Evolutionary conservation across 2,113 vertebrate genomes (phyloP).

Genomic region (Cynoglossus semilaevis): DNA sequence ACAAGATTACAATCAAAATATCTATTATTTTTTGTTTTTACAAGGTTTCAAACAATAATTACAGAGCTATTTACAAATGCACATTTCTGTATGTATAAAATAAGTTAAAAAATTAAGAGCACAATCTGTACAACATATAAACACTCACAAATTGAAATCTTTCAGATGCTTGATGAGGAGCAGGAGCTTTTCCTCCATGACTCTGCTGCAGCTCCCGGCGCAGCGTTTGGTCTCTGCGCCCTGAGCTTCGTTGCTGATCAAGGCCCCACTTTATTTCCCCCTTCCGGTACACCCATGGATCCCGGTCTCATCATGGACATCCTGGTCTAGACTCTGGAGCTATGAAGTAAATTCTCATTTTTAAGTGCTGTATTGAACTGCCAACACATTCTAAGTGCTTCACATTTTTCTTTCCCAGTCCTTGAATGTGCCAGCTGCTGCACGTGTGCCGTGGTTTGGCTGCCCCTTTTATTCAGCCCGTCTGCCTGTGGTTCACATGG

Average conservation of each 20-base stretch:
- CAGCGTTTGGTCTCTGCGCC: conserved; percentile 43
- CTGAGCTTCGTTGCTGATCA: conserved; percentile 32
- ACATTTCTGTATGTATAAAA: conserved; percentile 95
- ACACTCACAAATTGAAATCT: conserved; percentile 70
- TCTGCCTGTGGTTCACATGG: conserved; percentile 83
- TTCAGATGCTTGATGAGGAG: conserved; percentile 26
- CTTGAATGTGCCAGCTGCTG: conserved; percentile 8
- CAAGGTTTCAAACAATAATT: conserved; percentile 95
- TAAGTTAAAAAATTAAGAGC: conserved; percentile 98
- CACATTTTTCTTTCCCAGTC: conserved; percentile 25
- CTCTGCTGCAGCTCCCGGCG: conserved; percentile 70
- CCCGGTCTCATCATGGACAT: not conserved
- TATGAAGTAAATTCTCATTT: conserved; percentile 34
- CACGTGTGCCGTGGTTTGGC: not conserved
- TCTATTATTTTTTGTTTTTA: conserved; percentile 86
- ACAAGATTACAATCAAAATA: conserved; percentile 94
- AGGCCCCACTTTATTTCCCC: not conserved
- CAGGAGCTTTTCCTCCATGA: too few species aligned
- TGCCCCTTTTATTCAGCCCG: conserved; percentile 14
- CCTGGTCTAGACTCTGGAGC: conserved; percentile 33
- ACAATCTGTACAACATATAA: conserved; percentile 88
- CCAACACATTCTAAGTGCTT: conserved; percentile 69
- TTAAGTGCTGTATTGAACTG: conserved; percentile 49
- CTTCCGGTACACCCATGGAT: not conserved
- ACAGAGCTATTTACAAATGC: conserved; percentile 98